These are phyloP conservation scores for Heterodera schachtii DNA, from an alignment of 1,140 invertebrate species.

Conservation along the genomic window DNA sequence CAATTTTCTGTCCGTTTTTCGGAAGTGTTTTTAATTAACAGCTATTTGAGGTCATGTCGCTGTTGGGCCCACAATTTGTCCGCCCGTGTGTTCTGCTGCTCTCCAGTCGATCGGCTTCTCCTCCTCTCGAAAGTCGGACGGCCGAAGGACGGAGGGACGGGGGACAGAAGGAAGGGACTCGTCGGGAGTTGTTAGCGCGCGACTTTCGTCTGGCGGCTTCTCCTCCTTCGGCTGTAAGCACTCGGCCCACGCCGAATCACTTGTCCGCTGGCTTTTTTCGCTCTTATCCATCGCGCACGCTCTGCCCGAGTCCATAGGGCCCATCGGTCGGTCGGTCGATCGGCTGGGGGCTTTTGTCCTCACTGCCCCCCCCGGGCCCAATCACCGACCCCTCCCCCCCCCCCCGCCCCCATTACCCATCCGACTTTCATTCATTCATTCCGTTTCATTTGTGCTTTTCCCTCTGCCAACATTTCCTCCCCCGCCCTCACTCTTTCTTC, in stretches of 20 bases:
- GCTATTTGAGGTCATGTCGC: neutral
- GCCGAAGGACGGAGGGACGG: too few relatives aligned
- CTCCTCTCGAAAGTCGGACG: too few relatives aligned
- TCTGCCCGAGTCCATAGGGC: neutral
- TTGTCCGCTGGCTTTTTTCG: neutral
- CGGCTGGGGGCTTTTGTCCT: neutral
- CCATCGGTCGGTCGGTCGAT: neutral
- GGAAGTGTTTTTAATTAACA: slow-evolving; percentile 6
- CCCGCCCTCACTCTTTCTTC: neutral
- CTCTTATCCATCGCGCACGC: neutral
- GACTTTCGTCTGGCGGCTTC: neutral
- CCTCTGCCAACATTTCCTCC: neutral
- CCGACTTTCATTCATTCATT: neutral
- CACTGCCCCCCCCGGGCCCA: neutral
- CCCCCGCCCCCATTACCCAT: too few relatives aligned
- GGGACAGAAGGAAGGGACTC: too few relatives aligned
- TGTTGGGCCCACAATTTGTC: neutral
- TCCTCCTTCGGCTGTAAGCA: neutral
- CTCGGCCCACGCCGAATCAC: neutral
- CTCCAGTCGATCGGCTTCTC: neutral
- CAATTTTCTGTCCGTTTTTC: neutral
- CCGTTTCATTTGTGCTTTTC: neutral
- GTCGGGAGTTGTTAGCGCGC: slow-evolving; percentile 2
- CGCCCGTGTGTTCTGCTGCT: neutral
- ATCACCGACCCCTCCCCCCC: neutral